Evolutionary conservation across 2,113 vertebrate species (phyloP), one percentile per base, ranked within the genome.

Genomic region (Pterocles orientalis): DNA sequence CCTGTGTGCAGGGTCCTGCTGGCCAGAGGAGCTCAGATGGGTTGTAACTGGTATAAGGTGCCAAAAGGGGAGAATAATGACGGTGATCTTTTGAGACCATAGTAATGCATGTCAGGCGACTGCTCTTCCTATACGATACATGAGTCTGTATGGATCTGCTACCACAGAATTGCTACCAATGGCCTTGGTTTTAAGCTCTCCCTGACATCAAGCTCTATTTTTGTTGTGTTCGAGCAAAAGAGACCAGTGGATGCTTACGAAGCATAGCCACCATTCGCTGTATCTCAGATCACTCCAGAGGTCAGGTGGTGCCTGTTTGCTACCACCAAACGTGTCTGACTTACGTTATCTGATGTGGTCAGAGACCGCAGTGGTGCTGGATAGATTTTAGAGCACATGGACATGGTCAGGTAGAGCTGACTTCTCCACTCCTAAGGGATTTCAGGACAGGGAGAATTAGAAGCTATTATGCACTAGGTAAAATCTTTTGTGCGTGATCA

Each of bases 401-500:
- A 68, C 41, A 57, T 0, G 26, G 57, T 61, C 80, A 94, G 83
- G 65, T 26, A 70, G 57, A 82, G 61, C 12, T 10, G 62, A 61
- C 50, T 91, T 83, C 50, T 88, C 80, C 62, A 34, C 58, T 85
- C 70, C 78, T 76, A 62, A 66, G 65, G 72, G 73, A 90, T 91
- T 84, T 86, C 91, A 79, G 88, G 58, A 60, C 16, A 87, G 75
- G 33, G 48, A 83, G 82, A 91, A 61, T 82, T 69, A 91, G 29
- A 92, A 92, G 69, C 61, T 70, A 80, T 87, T 85, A 92, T 54
- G 83, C 58, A 62, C 69, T 47, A 72, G 86, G 88, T 89, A 94
- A 94, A 93, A 91, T 61, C 57, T 92, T 93, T 60, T 86, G 60
- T 73, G 51, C 81, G 50, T 47, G 92, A 88, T 94, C 90, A 86